Conservation (phyloP, 2,113 vertebrate species). For the Strigops habroptila region DNA sequence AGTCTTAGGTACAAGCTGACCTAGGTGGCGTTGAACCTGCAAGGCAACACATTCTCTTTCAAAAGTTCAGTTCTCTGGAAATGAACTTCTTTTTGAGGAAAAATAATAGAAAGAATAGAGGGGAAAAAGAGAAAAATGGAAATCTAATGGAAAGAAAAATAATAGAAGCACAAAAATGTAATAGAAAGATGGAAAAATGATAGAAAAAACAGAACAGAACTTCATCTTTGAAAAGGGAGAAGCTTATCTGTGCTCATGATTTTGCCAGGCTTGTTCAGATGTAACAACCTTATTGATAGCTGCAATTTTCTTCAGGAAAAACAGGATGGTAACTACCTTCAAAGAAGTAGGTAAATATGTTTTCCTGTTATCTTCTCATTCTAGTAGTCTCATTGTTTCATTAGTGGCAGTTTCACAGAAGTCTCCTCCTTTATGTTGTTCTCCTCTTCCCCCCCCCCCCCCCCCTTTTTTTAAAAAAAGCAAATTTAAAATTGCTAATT, state of each 20-base stretch:
- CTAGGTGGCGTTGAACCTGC: background rate
- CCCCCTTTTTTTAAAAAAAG: background rate
- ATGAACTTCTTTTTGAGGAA: background rate
- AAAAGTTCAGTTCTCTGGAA: background rate
- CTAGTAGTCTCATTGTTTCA: background rate
- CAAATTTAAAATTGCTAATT: background rate
- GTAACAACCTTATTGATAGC: background rate
- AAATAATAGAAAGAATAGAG: background rate
- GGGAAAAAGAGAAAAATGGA: background rate
- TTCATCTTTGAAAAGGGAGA: background rate
- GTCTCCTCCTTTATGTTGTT: background rate
- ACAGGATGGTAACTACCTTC: background rate
- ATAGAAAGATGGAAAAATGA: background rate
- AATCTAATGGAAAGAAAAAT: background rate
- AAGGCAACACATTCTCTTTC: background rate
- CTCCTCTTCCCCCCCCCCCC: too few relatives aligned
- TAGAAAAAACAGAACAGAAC: background rate
- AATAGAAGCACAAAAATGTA: background rate
- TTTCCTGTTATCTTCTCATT: background rate
- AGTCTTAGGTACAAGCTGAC: background rate
- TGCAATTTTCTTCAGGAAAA: background rate
- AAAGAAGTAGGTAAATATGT: background rate
- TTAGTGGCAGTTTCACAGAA: background rate
- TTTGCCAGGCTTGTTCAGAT: background rate
- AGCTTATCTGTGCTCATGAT: background rate